Evolutionary conservation across 2,113 vertebrate species (phyloP).

Genomic region (Varanus komodoensis): DNA sequence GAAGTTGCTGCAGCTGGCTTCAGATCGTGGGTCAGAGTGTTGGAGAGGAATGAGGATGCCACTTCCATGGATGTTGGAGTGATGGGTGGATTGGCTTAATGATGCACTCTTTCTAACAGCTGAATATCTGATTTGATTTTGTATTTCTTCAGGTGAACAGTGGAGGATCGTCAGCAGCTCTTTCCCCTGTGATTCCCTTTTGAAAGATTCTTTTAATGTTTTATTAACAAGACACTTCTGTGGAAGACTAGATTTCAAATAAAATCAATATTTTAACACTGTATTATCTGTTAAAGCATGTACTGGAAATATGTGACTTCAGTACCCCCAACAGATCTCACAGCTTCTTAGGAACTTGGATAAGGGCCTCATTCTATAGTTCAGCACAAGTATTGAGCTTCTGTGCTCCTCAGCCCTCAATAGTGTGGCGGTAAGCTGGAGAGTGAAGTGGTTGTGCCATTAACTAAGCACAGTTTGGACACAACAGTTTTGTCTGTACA

Average conservation of each 20-base stretch:
- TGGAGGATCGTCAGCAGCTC: no score
- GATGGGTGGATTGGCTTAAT: not conserved
- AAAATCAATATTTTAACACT: not conserved
- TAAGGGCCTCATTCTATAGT: not conserved
- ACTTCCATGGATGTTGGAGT: not conserved
- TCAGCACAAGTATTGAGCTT: no score
- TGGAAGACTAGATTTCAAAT: slow-evolving; percentile 17
- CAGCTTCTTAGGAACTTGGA: not conserved
- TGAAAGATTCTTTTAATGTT: no score
- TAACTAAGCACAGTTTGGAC: not conserved
- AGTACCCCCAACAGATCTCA: not conserved
- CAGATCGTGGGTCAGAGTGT: not conserved
- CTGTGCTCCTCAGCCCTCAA: no score
- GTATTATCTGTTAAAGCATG: not conserved
- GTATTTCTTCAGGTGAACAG: not conserved
- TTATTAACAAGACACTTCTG: not conserved
- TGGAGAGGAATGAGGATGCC: not conserved
- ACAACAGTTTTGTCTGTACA: not conserved
- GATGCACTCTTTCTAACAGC: not conserved
- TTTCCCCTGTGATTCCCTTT: not conserved
- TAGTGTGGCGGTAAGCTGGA: not conserved
- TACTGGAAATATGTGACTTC: not conserved
- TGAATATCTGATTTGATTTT: not conserved
- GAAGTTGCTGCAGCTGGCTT: not conserved
- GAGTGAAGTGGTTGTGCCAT: no score